Conservation (phyloP, 2,113 vertebrate genomes). For the Tor tambroides region DNA sequence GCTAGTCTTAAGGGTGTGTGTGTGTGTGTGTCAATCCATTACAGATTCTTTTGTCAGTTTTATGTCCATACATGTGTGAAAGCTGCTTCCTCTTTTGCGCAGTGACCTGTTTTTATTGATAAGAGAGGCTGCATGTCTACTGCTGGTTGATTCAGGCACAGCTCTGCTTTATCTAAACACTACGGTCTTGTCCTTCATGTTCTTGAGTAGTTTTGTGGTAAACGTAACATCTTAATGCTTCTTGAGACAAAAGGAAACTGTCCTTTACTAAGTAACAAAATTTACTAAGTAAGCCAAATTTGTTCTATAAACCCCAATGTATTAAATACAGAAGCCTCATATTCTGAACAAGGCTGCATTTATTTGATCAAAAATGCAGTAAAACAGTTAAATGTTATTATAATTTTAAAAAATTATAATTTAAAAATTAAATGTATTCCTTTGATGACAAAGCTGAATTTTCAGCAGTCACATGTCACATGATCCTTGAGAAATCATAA, state of each 20-base stretch:
- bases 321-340: not conserved
- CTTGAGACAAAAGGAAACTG: not conserved
- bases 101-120: not conserved
- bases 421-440: not conserved
- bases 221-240: not conserved
- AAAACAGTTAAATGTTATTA: not conserved
- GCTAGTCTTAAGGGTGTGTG: not conserved
- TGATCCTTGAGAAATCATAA: not conserved
- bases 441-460: not conserved
- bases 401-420: too few relatives aligned
- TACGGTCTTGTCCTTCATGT: not conserved
- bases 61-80: not conserved
- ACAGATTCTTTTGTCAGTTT: constrained; percentile 29
- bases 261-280: not conserved
- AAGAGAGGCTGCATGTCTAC: not conserved
- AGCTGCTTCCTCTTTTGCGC: not conserved
- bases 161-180: not conserved
- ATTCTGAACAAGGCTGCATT: not conserved
- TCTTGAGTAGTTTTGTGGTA: not conserved
- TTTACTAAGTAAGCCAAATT: not conserved
- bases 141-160: not conserved
- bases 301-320: not conserved
- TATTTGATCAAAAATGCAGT: not conserved
- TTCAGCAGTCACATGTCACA: not conserved
- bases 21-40: constrained; percentile 7